Evolutionary conservation across 2,113 vertebrate species (phyloP).

Genomic region (Clarias batrachus): DNA sequence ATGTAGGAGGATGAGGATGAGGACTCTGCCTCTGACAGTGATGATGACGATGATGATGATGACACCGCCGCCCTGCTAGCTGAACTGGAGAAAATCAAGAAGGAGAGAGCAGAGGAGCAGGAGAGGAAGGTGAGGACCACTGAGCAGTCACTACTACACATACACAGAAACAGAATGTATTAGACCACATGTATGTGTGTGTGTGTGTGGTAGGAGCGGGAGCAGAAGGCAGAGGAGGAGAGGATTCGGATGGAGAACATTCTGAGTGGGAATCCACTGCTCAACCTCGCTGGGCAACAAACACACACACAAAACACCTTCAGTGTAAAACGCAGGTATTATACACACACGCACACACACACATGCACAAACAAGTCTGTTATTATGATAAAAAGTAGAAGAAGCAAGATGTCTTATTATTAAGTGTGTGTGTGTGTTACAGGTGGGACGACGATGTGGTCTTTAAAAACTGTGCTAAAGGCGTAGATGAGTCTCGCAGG

Average conservation of each 20-base stretch:
- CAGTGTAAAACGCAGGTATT: constrained; percentile 94
- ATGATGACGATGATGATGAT: constrained; percentile 90
- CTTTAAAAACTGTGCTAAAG: constrained; percentile 98
- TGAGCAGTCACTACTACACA: neutral
- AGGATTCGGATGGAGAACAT: constrained; percentile 98
- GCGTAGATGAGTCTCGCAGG: constrained; percentile 90
- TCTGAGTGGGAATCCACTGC: constrained; percentile 91
- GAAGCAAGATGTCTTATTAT: neutral
- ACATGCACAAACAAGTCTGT: neutral
- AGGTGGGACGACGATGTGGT: constrained; percentile 99
- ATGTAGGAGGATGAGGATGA: constrained; percentile 76
- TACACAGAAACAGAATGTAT: neutral
- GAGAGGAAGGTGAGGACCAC: constrained; percentile 84
- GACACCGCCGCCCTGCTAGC: constrained; percentile 93
- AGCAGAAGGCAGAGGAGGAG: constrained; percentile 97
- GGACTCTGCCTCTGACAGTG: constrained; percentile 87
- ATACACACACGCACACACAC: neutral
- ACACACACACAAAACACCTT: constrained; percentile 77
- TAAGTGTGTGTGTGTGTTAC: constrained; percentile 48
- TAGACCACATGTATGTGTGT: constrained; percentile 15
- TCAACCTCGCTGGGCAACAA: constrained; percentile 87
- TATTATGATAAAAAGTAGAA: neutral
- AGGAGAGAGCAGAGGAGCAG: constrained; percentile 94
- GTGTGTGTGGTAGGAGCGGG: constrained; percentile 80
- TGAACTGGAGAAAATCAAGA: constrained; percentile 96